Evolutionary conservation across 2,797 vertebrate species (phyloP), one percentile per base, ranked within the genome.

Genomic region (Chelonia mydas): DNA sequence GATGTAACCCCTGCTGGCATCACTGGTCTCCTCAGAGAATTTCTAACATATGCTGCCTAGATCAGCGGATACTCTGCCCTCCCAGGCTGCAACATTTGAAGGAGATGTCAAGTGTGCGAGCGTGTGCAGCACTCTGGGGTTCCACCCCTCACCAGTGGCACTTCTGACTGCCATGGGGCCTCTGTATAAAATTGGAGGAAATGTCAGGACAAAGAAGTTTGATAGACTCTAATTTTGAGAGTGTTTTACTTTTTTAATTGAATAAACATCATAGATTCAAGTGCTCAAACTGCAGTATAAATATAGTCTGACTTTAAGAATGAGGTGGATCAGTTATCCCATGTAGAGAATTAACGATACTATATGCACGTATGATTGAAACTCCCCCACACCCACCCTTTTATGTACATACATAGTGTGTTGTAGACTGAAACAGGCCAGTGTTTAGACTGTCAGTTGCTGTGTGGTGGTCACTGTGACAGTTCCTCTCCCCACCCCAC

Each of bases 111-210:
- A 41, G 33, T 5, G 4, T 28, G 84, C 87, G 83, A 72, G 23
- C n/a, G 25, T 0, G 1, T 0, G 0, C 33, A 0, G 0, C 83
- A 83, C 88, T 45, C 5, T 47, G 7, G 53, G 45, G 3, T 45
- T 16, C 7, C 45, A 1, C 0, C 7, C 25, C 55, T 51, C 61
- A 4, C 17, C 0, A 0, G 77, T 21, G 16, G 21, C 21, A 3
- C 77, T 55, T 59, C 10, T 15, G 59, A 21, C 33, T 80, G 81
- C 53, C 83, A n/a, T 4, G 50, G 83, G 16, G 31, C 17, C 17
- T 49, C 27, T 50, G 77, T 6, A 17, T 17, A 51, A 19, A 51
- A 79, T 31, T 51, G 17, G 47, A 79, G 49, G 45, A 31, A 79
- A 79, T 8, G 13, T 25, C 13, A 47, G 41, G 72, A 47, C 41